Evolutionary conservation across 2,888 invertebrate species (phyloP).

Genomic region (Perizoma affinitatum): DNA sequence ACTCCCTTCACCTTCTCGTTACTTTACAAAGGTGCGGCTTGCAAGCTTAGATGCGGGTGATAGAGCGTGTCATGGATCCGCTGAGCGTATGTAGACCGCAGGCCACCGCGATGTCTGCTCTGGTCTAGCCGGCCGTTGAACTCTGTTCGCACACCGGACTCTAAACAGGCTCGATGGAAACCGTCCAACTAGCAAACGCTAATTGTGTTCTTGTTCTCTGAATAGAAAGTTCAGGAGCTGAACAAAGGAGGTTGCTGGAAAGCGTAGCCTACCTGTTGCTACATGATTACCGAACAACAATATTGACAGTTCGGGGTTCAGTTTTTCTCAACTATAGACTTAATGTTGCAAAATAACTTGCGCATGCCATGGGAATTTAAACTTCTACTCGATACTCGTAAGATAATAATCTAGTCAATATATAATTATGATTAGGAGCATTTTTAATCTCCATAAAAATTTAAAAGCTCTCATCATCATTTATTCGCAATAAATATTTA

Average conservation of each 20-base stretch:
- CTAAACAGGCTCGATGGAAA: slow-evolving; percentile 16
- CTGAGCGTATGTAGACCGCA: slow-evolving; percentile 56
- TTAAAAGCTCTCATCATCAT: slow-evolving; percentile 4
- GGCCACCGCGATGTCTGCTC: slow-evolving; percentile 40
- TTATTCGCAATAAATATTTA: slow-evolving; percentile 21
- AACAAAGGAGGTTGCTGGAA: not conserved
- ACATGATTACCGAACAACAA: too few relatives aligned
- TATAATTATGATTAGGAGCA: not conserved
- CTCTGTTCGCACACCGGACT: slow-evolving; percentile 25
- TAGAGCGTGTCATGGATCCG: slow-evolving; percentile 64
- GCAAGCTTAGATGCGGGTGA: slow-evolving; percentile 56
- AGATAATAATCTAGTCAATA: too few relatives aligned
- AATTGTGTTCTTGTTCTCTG: slow-evolving; percentile 14
- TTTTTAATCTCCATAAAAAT: not conserved
- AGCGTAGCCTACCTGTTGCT: not conserved
- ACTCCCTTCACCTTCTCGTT: not conserved
- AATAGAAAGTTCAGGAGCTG: slow-evolving; percentile 17
- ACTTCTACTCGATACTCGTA: too few relatives aligned
- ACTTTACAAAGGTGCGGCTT: slow-evolving; percentile 29
- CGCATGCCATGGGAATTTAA: too few relatives aligned
- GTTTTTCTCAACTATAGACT: too few relatives aligned
- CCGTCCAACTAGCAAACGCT: slow-evolving; percentile 8
- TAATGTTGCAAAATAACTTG: too few relatives aligned
- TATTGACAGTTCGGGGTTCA: not conserved
- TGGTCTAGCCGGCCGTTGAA: slow-evolving; percentile 29